phyloP scores from a whole-genome alignment of 53 echinoderm and acorn worm genomes.

The Arbacia lixula region DNA sequence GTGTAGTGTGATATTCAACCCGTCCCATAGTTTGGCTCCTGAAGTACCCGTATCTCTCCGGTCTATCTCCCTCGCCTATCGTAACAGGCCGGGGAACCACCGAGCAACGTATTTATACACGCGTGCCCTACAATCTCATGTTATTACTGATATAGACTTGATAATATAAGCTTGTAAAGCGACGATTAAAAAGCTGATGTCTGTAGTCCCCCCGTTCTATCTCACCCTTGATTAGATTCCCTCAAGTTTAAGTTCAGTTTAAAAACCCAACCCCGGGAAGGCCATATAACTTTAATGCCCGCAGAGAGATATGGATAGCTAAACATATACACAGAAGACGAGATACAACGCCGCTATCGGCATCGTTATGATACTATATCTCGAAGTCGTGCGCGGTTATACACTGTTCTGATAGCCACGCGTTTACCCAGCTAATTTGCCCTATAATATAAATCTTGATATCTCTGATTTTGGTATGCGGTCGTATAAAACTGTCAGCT shows the following conservation, averaged over 20 bases:
- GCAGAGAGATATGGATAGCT: constrained; percentile 18
- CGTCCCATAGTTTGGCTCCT: too few relatives aligned
- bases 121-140: background rate
- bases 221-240: constrained; percentile 24
- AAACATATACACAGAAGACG: constrained; percentile 8
- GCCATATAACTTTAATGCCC: constrained; percentile 31
- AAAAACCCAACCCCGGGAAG: constrained; percentile 10
- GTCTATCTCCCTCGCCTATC: too few relatives aligned
- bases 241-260: constrained; percentile 44
- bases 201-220: constrained; percentile 13
- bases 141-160: constrained; percentile 11
- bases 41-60: too few relatives aligned
- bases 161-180: constrained; percentile 5
- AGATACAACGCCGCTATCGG: constrained; percentile 12
- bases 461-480: constrained; percentile 17
- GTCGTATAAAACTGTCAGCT: constrained; percentile 28
- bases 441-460: constrained; percentile 29
- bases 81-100: constrained; percentile 50
- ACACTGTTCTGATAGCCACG: background rate
- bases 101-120: constrained; percentile 1
- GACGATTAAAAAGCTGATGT: constrained; percentile 16
- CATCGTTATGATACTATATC: constrained; percentile 39
- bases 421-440: constrained; percentile 31
- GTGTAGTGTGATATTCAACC: too few relatives aligned
- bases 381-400: constrained; percentile 26